phyloP scores from a whole-genome alignment of 2,797 vertebrate genomes.

The Erithacus rubecula region DNA sequence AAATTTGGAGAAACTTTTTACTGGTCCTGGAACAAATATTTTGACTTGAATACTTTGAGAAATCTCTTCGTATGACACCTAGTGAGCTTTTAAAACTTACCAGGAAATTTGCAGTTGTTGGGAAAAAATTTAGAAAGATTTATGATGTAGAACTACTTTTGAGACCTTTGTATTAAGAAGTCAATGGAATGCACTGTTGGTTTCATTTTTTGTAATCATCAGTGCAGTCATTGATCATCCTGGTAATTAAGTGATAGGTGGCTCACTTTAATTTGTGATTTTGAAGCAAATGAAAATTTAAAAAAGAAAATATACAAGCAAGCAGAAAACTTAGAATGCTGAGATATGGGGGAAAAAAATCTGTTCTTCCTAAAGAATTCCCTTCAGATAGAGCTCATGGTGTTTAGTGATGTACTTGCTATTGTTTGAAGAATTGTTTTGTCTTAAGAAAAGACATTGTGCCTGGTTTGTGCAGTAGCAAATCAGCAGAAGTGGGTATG shows the following conservation, averaged over 20 bases:
- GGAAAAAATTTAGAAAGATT: slow-evolving; percentile 90
- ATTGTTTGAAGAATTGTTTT: slow-evolving; percentile 91
- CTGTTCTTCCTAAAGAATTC: slow-evolving; percentile 96
- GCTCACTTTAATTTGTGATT: slow-evolving; percentile 87
- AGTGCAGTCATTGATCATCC: slow-evolving; percentile 82
- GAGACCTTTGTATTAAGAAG: slow-evolving; percentile 93
- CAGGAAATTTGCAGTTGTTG: slow-evolving; percentile 89
- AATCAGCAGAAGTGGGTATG: slow-evolving; percentile 74
- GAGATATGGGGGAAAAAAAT: slow-evolving; percentile 85
- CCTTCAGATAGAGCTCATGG: slow-evolving; percentile 91
- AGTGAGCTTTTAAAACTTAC: slow-evolving; percentile 99
- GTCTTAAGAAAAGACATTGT: slow-evolving; percentile 80
- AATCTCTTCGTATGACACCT: slow-evolving; percentile 99
- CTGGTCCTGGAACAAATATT: slow-evolving; percentile 99
- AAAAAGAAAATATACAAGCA: slow-evolving; percentile 83
- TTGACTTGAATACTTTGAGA: slow-evolving; percentile 99
- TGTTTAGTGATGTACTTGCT: slow-evolving; percentile 95
- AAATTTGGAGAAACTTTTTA: slow-evolving; percentile 99
- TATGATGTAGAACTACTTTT: slow-evolving; percentile 92
- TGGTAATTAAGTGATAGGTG: slow-evolving; percentile 82
- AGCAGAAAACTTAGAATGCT: slow-evolving; percentile 85
- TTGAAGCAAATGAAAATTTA: slow-evolving; percentile 82
- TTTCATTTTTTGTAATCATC: slow-evolving; percentile 92
- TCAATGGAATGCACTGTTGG: slow-evolving; percentile 84
- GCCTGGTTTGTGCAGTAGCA: slow-evolving; percentile 82